Conservation (phyloP, 2,797 vertebrate species). For the Bradypodion pumilum region DNA sequence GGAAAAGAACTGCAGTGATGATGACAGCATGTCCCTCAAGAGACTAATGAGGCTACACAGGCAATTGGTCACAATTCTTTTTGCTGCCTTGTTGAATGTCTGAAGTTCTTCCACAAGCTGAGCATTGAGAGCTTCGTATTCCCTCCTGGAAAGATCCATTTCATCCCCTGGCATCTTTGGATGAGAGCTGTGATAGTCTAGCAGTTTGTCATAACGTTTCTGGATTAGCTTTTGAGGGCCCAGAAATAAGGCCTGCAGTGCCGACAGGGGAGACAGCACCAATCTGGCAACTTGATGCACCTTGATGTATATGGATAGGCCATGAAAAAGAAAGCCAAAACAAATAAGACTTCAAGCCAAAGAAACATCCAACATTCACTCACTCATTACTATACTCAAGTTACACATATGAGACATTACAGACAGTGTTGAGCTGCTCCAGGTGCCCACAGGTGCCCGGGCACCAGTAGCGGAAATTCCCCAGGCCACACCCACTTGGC, state of each 20-base stretch:
- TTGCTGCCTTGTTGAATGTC: conserved; percentile 85
- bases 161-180: conserved; percentile 83
- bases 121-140: conserved; percentile 93
- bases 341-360: background rate
- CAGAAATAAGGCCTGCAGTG: conserved; percentile 87
- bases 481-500: no score
- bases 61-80: conserved; percentile 84
- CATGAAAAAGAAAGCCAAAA: background rate
- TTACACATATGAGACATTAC: background rate
- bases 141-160: conserved; percentile 83
- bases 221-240: conserved; percentile 97
- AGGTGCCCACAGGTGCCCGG: no score
- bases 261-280: conserved; percentile 84
- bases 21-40: conserved; percentile 76
- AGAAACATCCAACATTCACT: background rate
- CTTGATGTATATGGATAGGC: conserved; percentile 64
- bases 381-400: background rate
- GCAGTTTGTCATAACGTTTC: conserved; percentile 95
- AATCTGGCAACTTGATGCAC: conserved; percentile 80
- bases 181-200: conserved; percentile 89
- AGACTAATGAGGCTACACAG: conserved; percentile 81
- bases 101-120: conserved; percentile 93
- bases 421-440: no score
- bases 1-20: conserved; percentile 71
- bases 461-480: no score